Conservation (phyloP, 2,888 invertebrate genomes). For the Amiota minor region DNA sequence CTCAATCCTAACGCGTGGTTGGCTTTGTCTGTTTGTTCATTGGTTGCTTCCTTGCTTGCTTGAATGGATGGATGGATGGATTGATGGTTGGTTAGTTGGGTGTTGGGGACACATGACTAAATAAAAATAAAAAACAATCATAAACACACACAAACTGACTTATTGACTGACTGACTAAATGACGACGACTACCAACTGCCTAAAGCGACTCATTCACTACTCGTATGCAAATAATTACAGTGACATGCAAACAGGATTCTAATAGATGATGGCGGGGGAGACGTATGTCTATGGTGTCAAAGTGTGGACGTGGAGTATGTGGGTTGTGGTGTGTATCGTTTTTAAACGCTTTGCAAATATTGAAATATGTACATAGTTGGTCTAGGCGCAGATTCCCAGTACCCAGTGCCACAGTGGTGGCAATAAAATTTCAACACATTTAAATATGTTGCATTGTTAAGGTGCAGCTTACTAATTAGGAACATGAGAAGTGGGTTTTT, state of each 20-base stretch:
- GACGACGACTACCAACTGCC: not conserved
- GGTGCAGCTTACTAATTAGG: no score
- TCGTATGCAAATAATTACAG: slow-evolving; percentile 9
- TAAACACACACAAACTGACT: slow-evolving; percentile 9
- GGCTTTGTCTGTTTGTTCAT: no score
- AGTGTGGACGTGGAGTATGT: not conserved
- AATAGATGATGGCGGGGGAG: not conserved
- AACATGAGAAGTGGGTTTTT: no score
- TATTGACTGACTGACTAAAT: not conserved
- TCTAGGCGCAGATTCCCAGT: not conserved
- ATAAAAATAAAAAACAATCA: slow-evolving; percentile 7
- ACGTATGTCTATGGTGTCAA: not conserved
- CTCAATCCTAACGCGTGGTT: slow-evolving; percentile 21
- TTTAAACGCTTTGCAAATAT: slow-evolving; percentile 47
- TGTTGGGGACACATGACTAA: not conserved
- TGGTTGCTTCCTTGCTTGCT: no score
- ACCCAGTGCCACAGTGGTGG: slow-evolving; percentile 38
- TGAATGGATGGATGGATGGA: no score
- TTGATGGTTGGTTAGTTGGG: slow-evolving; percentile 23
- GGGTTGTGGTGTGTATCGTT: not conserved
- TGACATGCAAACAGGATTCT: slow-evolving; percentile 15
- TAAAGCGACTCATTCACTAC: not conserved
- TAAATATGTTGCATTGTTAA: no score
- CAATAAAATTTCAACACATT: no score
- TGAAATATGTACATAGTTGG: not conserved